Evolutionary conservation across 2,888 invertebrate genomes (phyloP).

Genomic region (Chalcis sispes): DNA sequence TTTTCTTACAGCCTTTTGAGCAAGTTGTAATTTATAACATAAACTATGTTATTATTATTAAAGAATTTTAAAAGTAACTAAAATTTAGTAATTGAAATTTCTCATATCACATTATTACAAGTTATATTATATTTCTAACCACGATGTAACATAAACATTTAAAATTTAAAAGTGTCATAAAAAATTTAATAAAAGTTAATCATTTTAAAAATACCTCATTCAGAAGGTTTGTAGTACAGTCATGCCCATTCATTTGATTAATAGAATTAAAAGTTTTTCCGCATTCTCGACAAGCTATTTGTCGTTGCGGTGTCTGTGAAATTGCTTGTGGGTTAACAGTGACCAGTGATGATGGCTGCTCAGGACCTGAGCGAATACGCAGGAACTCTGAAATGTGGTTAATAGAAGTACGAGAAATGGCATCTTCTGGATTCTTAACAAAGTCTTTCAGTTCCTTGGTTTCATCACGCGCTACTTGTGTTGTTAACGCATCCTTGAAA

Average conservation of each 20-base stretch:
- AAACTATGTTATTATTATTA: too few relatives aligned
- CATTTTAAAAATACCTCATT: conserved; percentile 63
- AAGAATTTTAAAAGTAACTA: too few relatives aligned
- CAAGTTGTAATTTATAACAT: not conserved
- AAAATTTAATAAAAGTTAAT: not conserved
- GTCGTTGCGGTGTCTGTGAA: conserved; percentile 65
- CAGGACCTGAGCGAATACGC: conserved; percentile 70
- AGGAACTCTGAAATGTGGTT: conserved; percentile 74
- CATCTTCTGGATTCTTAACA: conserved; percentile 69
- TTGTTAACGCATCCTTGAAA: conserved; percentile 68
- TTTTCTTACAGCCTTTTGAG: not conserved
- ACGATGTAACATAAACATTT: too few relatives aligned
- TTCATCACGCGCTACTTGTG: conserved; percentile 69
- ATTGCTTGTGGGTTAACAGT: conserved; percentile 72
- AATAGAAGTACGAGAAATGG: conserved; percentile 70
- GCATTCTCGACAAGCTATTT: conserved; percentile 71
- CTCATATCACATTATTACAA: too few relatives aligned
- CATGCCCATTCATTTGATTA: conserved; percentile 70
- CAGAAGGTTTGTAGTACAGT: conserved; percentile 63
- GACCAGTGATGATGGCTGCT: conserved; percentile 67
- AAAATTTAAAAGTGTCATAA: too few relatives aligned
- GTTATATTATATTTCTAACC: too few relatives aligned
- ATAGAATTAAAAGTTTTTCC: conserved; percentile 70
- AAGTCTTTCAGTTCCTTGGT: conserved; percentile 70
- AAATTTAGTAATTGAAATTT: too few relatives aligned